phyloP scores from a whole-genome alignment of 35 echinoderm and acorn worm genomes.

The Chiridota heheva region DNA sequence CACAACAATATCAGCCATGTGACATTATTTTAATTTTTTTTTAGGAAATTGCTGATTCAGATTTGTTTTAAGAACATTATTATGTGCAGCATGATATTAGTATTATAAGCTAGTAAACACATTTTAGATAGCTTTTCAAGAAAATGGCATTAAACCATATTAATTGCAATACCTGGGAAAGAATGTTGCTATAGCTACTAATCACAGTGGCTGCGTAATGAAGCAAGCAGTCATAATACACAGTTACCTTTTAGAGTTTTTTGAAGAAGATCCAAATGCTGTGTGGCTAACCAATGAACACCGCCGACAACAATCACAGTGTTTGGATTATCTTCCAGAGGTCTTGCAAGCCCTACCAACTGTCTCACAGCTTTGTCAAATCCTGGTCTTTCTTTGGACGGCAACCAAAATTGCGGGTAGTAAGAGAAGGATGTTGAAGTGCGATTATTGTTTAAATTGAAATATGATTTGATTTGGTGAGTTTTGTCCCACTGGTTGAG shows the following conservation, averaged over 20 bases:
- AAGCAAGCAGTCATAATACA: too few relatives aligned
- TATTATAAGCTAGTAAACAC: too few relatives aligned
- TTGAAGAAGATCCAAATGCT: slow-evolving; percentile 77
- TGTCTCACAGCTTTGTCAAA: slow-evolving; percentile 73
- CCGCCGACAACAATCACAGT: slow-evolving; percentile 90
- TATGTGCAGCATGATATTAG: too few relatives aligned
- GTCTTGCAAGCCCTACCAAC: slow-evolving; percentile 42
- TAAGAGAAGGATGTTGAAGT: slow-evolving; percentile 79
- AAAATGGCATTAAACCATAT: too few relatives aligned
- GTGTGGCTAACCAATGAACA: slow-evolving; percentile 85
- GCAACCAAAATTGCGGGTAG: slow-evolving; percentile 96
- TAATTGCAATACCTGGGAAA: too few relatives aligned
- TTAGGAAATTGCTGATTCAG: too few relatives aligned
- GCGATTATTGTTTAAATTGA: slow-evolving; percentile 78
- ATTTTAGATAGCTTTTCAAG: too few relatives aligned
- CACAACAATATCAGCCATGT: too few relatives aligned
- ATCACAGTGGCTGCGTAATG: background rate
- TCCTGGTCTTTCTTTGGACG: slow-evolving; percentile 67
- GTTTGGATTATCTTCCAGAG: slow-evolving; percentile 52
- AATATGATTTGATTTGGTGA: slow-evolving; percentile 82
- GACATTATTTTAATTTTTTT: too few relatives aligned
- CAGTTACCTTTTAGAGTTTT: slow-evolving; percentile 60
- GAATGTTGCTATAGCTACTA: too few relatives aligned
- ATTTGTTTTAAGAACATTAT: too few relatives aligned
- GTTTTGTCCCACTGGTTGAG: slow-evolving; percentile 94